phyloP scores from a whole-genome alignment of 2,797 vertebrate genomes.

The Crocidura indochinensis region DNA sequence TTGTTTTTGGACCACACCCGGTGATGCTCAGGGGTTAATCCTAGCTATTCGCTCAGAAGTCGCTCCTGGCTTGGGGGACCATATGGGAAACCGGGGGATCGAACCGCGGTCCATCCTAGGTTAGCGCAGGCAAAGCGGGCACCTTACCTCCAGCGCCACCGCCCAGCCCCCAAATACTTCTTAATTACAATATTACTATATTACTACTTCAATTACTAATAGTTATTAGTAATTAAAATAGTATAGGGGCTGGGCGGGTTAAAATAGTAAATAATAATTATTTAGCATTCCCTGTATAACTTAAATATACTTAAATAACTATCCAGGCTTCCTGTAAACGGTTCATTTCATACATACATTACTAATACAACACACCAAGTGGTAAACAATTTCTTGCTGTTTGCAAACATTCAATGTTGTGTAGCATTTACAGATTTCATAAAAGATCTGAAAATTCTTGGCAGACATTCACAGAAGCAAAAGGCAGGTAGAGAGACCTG shows the following conservation, averaged over 20 bases:
- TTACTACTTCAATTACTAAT: no score
- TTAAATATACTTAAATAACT: conserved; percentile 3
- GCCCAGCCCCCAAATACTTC: no score
- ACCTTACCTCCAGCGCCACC: no score
- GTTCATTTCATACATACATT: rapidly evolving
- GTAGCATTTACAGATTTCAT: background rate
- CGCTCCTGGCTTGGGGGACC: no score
- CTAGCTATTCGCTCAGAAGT: no score
- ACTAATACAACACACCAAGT: background rate
- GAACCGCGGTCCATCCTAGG: no score
- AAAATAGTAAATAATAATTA: background rate
- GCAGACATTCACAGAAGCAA: background rate
- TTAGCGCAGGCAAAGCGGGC: no score
- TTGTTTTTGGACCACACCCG: no score
- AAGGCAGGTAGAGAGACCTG: background rate
- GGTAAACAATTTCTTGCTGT: background rate
- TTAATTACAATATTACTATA: background rate
- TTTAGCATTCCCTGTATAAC: background rate
- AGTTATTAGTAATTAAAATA: no score
- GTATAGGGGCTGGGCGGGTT: no score
- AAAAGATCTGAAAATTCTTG: background rate
- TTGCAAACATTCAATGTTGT: background rate
- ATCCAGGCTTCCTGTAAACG: background rate
- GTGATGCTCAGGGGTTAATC: no score
- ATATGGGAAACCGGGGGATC: no score